Conservation (phyloP, 2,888 invertebrate genomes). For the Ochlodes sylvanus region DNA sequence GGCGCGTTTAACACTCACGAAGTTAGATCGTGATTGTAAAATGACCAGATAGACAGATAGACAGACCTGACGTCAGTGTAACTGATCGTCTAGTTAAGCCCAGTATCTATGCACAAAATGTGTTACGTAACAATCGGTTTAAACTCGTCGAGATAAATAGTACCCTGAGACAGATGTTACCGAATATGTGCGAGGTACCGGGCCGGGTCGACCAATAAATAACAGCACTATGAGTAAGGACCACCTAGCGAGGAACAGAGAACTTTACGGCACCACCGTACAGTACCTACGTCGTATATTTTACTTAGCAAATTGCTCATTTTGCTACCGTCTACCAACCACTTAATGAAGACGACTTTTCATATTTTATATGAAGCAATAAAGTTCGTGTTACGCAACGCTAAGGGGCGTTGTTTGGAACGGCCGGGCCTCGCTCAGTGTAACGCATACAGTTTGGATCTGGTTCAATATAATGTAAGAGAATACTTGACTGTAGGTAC, state of each 20-base stretch:
- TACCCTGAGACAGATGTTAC: conserved; percentile 48
- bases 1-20: too few species aligned
- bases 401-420: conserved; percentile 12
- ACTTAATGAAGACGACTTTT: conserved; percentile 74
- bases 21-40: too few species aligned
- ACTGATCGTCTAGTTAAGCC: too few species aligned
- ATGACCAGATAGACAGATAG: too few species aligned
- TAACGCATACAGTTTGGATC: background rate
- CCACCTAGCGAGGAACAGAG: conserved; percentile 79
- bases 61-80: too few species aligned
- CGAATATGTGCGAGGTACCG: conserved; percentile 44
- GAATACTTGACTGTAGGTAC: background rate
- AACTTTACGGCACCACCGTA: conserved; percentile 77
- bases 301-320: conserved; percentile 82
- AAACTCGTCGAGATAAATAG: conserved; percentile 29
- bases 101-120: background rate
- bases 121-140: conserved; percentile 24
- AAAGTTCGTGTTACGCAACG: conserved; percentile 34
- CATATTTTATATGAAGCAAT: conserved; percentile 45
- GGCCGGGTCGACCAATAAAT: conserved; percentile 72
- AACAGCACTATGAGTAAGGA: conserved; percentile 80
- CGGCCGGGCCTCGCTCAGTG: background rate
- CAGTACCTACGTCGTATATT: conserved; percentile 81
- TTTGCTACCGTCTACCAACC: conserved; percentile 78
- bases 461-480: conserved; percentile 6